These are phyloP conservation scores for Apteryx mantelli DNA, from an alignment of 2,113 vertebrate genomes.

Conservation along the genomic window DNA sequence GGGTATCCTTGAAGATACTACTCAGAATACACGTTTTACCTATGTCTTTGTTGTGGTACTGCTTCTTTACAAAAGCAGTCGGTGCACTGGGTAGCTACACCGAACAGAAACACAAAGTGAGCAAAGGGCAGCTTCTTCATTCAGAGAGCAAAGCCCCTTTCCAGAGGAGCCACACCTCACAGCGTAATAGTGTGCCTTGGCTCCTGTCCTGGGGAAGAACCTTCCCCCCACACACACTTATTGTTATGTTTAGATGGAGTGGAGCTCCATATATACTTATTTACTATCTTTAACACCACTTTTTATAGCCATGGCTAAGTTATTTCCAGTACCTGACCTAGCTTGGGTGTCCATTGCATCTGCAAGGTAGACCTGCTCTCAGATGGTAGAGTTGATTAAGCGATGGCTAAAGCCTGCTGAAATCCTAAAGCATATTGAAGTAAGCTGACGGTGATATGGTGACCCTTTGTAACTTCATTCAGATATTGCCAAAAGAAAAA, in stretches of 20 bases:
- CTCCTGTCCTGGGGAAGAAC: not conserved
- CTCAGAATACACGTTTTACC: not conserved
- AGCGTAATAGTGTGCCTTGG: not conserved
- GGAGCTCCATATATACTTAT: not conserved
- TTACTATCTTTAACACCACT: not conserved
- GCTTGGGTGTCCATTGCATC: not conserved
- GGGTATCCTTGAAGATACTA: not conserved
- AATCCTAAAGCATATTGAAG: not conserved
- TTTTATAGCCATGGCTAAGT: not conserved
- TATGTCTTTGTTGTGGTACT: not conserved
- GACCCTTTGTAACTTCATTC: not conserved
- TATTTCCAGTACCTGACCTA: not conserved
- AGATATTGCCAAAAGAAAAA: not conserved
- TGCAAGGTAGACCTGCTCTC: not conserved
- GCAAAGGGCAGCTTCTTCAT: not conserved
- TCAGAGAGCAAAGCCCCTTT: not conserved
- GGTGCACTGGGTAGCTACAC: not conserved
- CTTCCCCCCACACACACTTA: too few relatives aligned
- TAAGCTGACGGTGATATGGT: not conserved
- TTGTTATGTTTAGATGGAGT: not conserved
- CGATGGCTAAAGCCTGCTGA: not conserved
- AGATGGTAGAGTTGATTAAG: not conserved
- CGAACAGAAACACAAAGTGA: not conserved
- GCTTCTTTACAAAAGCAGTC: not conserved
- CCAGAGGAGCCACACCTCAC: not conserved